Percentiles rank a stretch among this genome's conserved stretches.
Evolutionary conservation across 2,797 vertebrate species (phyloP).

Genomic region (Rhabdomys pumilio): DNA sequence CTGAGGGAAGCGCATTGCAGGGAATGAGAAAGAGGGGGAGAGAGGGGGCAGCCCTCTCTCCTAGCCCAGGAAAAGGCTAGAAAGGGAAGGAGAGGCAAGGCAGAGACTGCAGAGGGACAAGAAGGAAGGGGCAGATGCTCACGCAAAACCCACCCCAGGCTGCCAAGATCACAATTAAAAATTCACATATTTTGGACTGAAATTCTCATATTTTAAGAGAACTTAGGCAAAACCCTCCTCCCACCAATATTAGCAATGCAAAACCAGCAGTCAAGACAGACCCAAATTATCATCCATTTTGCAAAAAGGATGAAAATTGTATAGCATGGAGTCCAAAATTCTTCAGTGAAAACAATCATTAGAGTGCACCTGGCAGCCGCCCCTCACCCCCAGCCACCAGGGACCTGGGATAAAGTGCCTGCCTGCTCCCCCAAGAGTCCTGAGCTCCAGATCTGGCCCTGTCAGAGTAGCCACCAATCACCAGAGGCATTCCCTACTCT

Average conservation of each 20-base stretch:
- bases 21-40: no score
- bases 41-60: neutral
- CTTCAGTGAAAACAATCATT: slow-evolving; percentile 83
- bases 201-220: slow-evolving; percentile 85
- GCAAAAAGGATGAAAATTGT: slow-evolving; percentile 84
- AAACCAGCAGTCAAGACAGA: slow-evolving; percentile 84
- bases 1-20: neutral
- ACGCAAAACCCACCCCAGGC: slow-evolving; percentile 76
- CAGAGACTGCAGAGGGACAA: slow-evolving; percentile 65
- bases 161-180: slow-evolving; percentile 85
- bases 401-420: neutral
- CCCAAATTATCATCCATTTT: slow-evolving; percentile 86
- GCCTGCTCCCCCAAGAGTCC: neutral
- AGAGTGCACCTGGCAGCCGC: slow-evolving; percentile 77
- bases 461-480: neutral
- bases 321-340: slow-evolving; percentile 75
- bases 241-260: slow-evolving; percentile 85
- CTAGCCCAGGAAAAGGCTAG: slow-evolving; percentile 44
- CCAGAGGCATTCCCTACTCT: neutral
- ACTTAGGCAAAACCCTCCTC: slow-evolving; percentile 84
- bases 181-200: slow-evolving; percentile 85
- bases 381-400: neutral
- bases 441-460: neutral
- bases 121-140: slow-evolving; percentile 82
- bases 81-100: slow-evolving; percentile 35